These are phyloP conservation scores for Asobara japonica DNA, from an alignment of 1,140 invertebrate species.

Conservation along the genomic window DNA sequence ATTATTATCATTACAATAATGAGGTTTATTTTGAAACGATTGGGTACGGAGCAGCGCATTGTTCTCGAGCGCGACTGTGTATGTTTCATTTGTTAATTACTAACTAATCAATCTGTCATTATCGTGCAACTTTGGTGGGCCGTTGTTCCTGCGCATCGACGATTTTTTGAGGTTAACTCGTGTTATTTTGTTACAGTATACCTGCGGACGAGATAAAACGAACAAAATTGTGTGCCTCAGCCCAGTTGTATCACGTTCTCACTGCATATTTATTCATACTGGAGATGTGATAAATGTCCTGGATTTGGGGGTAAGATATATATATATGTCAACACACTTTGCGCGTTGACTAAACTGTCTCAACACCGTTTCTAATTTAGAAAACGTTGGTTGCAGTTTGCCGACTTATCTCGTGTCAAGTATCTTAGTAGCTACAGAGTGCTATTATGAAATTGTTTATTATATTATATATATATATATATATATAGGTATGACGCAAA, in stretches of 20 bases:
- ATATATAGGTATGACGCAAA: no score
- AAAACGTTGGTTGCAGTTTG: no score
- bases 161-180: not conserved
- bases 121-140: not conserved
- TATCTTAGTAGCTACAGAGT: no score
- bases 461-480: no score
- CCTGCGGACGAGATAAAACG: conserved; percentile 45
- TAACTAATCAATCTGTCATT: not conserved
- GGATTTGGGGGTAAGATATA: conserved; percentile 44
- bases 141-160: not conserved
- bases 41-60: not conserved
- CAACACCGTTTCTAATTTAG: no score
- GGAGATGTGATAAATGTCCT: conserved; percentile 38
- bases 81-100: not conserved
- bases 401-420: no score
- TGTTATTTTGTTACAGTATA: conserved; percentile 44
- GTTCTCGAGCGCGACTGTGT: not conserved
- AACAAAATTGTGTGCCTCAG: conserved; percentile 44
- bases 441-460: no score
- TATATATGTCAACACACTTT: no score
- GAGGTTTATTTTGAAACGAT: not conserved
- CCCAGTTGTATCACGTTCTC: conserved; percentile 45
- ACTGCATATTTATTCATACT: conserved; percentile 44
- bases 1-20: not conserved
- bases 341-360: no score